phyloP scores from a whole-genome alignment of 2,888 invertebrate species.

The Diaperis boleti region DNA sequence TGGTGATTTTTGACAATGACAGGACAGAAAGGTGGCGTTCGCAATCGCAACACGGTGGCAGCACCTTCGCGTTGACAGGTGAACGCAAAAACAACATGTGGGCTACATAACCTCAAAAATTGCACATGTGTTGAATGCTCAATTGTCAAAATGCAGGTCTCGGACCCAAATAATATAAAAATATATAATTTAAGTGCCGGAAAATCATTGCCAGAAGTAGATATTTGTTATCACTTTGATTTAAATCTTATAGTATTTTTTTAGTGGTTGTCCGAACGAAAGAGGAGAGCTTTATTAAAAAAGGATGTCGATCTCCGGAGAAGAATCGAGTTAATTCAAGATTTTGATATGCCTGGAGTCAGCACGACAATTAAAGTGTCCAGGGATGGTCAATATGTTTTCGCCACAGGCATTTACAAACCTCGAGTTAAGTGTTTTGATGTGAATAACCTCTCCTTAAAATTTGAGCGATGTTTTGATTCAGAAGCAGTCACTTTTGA shows the following conservation, averaged over 20 bases:
- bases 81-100: neutral
- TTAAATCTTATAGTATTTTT: too few relatives aligned
- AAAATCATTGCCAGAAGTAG: constrained; percentile 96
- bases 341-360: constrained; percentile 98
- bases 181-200: constrained; percentile 98
- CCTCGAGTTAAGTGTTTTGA: constrained; percentile 97
- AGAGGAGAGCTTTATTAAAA: constrained; percentile 83
- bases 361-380: constrained; percentile 88
- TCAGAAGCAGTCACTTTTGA: constrained; percentile 96
- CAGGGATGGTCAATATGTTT: constrained; percentile 91
- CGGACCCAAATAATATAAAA: constrained; percentile 95
- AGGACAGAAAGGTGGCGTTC: constrained; percentile 23
- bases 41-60: too few relatives aligned
- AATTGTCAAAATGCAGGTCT: constrained; percentile 82
- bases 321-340: constrained; percentile 96
- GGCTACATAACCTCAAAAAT: constrained; percentile 23
- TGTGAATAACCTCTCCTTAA: constrained; percentile 93
- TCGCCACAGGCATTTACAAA: constrained; percentile 96
- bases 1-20: constrained; percentile 14
- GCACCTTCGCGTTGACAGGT: too few relatives aligned
- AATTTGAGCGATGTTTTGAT: constrained; percentile 98
- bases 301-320: constrained; percentile 91
- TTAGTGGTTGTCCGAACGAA: constrained; percentile 89
- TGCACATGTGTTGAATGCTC: constrained; percentile 19
- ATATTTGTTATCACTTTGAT: too few relatives aligned